Conservation (phyloP, 2,888 invertebrate genomes). For the Hypselothyrea guttata region DNA sequence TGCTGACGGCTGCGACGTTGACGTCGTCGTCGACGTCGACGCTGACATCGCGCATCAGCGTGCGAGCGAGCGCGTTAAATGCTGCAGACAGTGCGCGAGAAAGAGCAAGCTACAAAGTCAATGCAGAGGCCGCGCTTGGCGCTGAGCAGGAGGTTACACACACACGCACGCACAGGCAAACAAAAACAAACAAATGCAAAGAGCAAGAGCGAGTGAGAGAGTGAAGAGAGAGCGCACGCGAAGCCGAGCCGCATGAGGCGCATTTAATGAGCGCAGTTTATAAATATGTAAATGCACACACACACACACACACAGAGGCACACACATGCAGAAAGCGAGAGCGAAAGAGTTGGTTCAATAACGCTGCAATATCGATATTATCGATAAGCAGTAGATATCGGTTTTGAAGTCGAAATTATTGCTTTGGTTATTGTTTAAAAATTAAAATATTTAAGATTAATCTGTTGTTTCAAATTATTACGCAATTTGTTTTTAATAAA, state of each 20-base stretch:
- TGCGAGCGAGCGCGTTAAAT: constrained; percentile 45
- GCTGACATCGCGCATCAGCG: constrained; percentile 53
- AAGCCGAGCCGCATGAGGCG: constrained; percentile 36
- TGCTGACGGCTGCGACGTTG: constrained; percentile 16
- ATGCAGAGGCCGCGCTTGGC: constrained; percentile 17
- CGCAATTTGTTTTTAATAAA: no score
- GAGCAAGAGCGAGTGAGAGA: constrained; percentile 29
- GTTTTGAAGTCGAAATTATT: no score
- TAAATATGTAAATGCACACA: constrained; percentile 52
- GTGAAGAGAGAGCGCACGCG: no score
- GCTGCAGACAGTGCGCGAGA: constrained; percentile 23
- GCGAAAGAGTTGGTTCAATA: no score
- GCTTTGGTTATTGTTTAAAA: no score
- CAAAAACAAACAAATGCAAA: background rate
- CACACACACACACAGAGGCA: constrained; percentile 20
- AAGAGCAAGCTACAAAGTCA: constrained; percentile 6
- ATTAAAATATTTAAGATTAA: no score
- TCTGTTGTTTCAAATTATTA: no score
- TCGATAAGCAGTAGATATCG: no score
- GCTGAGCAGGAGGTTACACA: constrained; percentile 37
- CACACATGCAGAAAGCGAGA: no score
- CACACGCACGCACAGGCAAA: constrained; percentile 5
- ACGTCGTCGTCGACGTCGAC: constrained; percentile 23
- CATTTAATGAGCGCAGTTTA: constrained; percentile 63
- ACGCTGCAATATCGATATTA: no score